phyloP scores from a whole-genome alignment of 2,113 vertebrate species.

The Trinectes maculatus region DNA sequence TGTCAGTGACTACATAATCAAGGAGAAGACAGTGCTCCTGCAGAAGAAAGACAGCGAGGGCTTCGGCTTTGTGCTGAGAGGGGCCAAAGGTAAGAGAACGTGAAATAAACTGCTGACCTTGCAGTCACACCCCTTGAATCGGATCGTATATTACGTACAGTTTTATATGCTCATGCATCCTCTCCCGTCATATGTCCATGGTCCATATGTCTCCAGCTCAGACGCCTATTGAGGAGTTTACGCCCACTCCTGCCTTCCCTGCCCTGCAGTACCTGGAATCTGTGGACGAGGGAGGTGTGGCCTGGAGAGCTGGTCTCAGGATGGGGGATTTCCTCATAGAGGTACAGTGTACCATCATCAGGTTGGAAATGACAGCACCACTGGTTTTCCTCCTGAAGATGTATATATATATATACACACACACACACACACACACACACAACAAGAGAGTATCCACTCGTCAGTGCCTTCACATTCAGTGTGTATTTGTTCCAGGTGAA shows the following conservation, averaged over 20 bases:
- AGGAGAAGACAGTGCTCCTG: conserved; percentile 93
- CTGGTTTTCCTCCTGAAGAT: neutral
- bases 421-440: too few species aligned
- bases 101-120: neutral
- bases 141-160: neutral
- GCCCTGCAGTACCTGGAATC: conserved; percentile 93
- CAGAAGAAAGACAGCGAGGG: conserved; percentile 97
- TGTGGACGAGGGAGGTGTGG: conserved; percentile 93
- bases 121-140: neutral
- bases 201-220: conserved; percentile 85
- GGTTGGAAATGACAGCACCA: neutral
- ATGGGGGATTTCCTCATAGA: conserved; percentile 96
- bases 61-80: conserved; percentile 93
- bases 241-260: conserved; percentile 91
- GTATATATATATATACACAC: too few species aligned
- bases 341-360: conserved; percentile 69
- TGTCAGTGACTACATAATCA: conserved; percentile 92
- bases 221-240: conserved; percentile 94
- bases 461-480: too few species aligned
- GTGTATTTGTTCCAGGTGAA: conserved; percentile 86
- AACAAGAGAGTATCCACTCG: too few species aligned
- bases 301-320: conserved; percentile 91
- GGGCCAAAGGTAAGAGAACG: conserved; percentile 89
- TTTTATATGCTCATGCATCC: neutral
- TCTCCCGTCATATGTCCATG: neutral